Evolutionary conservation across 2,113 vertebrate species (phyloP), one percentile per base, ranked within the genome.

Genomic region (Saimiri boliviensis): DNA sequence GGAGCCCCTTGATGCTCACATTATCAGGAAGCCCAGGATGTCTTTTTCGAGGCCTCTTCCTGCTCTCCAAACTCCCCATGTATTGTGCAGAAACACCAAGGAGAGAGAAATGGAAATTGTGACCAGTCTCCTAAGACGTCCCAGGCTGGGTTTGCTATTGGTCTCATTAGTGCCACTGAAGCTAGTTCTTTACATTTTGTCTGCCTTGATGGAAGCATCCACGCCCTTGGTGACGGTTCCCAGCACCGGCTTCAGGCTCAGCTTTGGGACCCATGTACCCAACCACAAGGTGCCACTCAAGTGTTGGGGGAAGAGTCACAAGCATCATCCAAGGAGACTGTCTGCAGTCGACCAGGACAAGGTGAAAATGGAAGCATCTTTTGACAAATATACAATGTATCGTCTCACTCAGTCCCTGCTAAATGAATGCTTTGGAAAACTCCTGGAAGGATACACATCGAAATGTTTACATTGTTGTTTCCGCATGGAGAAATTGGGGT

Each of bases 231-330:
- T 54, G 35, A 54, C 42, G 19, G 45, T 35, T 89, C 5, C 60
- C 19, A 71, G 11, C 5, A 30, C 20, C 4, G 7, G 25, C 52
- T 45, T 82, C 92, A 60, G 9, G 42, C 49, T 49, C 21, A 27
- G 25, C 32, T n/a, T 84, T 37, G n/a, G 58, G 20, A 47, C 19
- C 60, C 3, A 13, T 0, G 3, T 47, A 16, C 54, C 12, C 6
- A 56, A 12, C n/a, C 63, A 63, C 1, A 0, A 3, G 66, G n/a
- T 7, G 32, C 27, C 32, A 37, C 20, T 25, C 0, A 0, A 8
- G 10, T 12, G 42, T 27, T 73, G 35, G 40, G 63, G 42, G 17
- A 56, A 68, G 32, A 68, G 16, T 58, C 45, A 2, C 1, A 32
- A 66, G 16, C 37, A 81, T 66, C 58, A 6, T 66, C 42, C 60